A percentile compares a stretch with the other conserved stretches of the same genome.
Evolutionary conservation across 2,797 vertebrate genomes (phyloP).

Genomic region (Xiphophorus birchmanni): DNA sequence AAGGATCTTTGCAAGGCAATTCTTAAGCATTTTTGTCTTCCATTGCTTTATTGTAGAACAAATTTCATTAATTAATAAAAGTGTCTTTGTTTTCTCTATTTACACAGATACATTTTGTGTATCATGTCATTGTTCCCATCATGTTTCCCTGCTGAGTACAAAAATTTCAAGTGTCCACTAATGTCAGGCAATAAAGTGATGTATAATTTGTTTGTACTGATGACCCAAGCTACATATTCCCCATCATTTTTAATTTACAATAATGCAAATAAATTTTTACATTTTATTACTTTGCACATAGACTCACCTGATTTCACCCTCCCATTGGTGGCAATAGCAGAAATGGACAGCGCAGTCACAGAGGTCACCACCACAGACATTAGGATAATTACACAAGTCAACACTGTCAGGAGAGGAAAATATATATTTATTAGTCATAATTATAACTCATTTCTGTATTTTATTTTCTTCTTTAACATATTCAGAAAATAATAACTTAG

Average conservation of each 20-base stretch:
- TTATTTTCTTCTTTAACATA: neutral
- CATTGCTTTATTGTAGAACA: too few species aligned
- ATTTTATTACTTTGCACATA: neutral
- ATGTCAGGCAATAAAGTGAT: too few species aligned
- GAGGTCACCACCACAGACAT: constrained; percentile 78
- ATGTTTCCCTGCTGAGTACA: too few species aligned
- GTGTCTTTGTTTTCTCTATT: too few species aligned
- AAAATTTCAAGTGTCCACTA: too few species aligned
- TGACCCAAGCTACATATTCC: neutral
- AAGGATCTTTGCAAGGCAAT: too few species aligned
- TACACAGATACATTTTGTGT: too few species aligned
- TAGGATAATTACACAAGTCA: constrained; percentile 82
- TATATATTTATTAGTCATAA: neutral
- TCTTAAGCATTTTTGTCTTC: too few species aligned
- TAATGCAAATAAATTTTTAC: neutral
- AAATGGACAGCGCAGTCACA: constrained; percentile 80
- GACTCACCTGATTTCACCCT: constrained; percentile 79
- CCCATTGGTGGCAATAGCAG: constrained; percentile 82
- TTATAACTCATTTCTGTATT: neutral
- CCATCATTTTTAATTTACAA: neutral
- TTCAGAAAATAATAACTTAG: neutral
- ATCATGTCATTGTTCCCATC: too few species aligned
- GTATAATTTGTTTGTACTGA: neutral
- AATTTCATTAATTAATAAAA: too few species aligned
- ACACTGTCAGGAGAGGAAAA: constrained; percentile 55